A percentile compares a stretch with the other conserved stretches of the same genome.
Conservation (phyloP, 2,888 invertebrate species). For the Molanna angustata region DNA sequence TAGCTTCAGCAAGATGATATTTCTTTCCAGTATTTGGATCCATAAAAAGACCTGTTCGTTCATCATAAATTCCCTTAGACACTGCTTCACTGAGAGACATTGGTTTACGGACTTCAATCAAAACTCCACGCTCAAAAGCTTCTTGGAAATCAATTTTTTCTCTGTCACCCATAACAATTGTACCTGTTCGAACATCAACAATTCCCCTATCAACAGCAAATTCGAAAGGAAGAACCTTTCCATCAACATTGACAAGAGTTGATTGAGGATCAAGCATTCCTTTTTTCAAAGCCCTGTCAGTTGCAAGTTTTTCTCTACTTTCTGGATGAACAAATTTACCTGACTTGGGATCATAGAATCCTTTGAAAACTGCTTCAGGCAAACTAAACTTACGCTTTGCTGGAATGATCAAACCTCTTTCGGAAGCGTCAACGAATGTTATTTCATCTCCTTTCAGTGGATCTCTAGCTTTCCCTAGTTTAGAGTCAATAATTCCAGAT, state of each 20-base stretch:
- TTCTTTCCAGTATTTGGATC: conserved; percentile 77
- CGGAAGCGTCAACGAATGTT: conserved; percentile 78
- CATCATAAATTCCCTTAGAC: conserved; percentile 76
- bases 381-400: conserved; percentile 80
- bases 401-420: conserved; percentile 76
- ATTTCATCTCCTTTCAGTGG: conserved; percentile 71
- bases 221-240: conserved; percentile 78
- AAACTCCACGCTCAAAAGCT: conserved; percentile 79
- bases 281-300: conserved; percentile 79
- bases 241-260: conserved; percentile 80
- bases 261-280: conserved; percentile 82
- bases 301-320: conserved; percentile 75
- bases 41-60: conserved; percentile 75
- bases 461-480: conserved; percentile 76
- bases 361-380: conserved; percentile 87
- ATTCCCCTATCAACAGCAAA: conserved; percentile 76
- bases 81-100: conserved; percentile 79
- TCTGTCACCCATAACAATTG: conserved; percentile 59
- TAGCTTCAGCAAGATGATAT: conserved; percentile 78
- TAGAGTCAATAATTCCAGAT: conserved; percentile 72
- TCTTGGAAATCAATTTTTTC: conserved; percentile 75
- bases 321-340: conserved; percentile 79
- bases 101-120: conserved; percentile 79
- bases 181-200: conserved; percentile 72
- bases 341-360: conserved; percentile 82